A percentile compares a stretch with the other conserved stretches of the same genome.
Conservation (phyloP, 2,888 invertebrate species). For the Epiblema foenella region DNA sequence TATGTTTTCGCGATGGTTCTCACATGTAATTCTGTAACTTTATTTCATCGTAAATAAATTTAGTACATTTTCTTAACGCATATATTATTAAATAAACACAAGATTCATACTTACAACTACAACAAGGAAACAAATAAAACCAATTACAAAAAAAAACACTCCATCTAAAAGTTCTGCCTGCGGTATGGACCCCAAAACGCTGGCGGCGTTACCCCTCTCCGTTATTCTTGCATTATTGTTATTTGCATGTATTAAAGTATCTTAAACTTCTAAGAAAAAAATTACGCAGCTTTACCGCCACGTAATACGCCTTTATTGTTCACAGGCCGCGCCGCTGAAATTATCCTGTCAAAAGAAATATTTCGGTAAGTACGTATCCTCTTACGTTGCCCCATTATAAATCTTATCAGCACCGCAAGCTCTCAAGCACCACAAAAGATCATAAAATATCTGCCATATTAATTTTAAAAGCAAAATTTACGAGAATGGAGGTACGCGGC, state of each 20-base stretch:
- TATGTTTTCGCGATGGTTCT: no score
- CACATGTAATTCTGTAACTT: no score
- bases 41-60: no score
- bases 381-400: conserved; percentile 39
- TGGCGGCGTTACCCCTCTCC: no score
- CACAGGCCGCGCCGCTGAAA: conserved; percentile 15
- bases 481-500: conserved; percentile 36
- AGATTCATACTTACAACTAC: no score
- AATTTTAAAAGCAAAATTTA: conserved; percentile 54
- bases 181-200: no score
- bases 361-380: conserved; percentile 39
- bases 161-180: no score
- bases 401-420: conserved; percentile 40
- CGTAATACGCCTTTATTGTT: conserved; percentile 32
- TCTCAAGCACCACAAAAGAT: conserved; percentile 46
- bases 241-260: not conserved
- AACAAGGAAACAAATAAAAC: no score
- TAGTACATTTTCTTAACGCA: no score
- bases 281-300: not conserved
- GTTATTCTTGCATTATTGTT: no score
- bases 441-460: conserved; percentile 51
- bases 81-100: no score
- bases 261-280: not conserved
- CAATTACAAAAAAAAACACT: no score
- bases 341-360: conserved; percentile 42